phyloP scores from a whole-genome alignment of 2,113 vertebrate genomes.

The Ptyas mucosa region DNA sequence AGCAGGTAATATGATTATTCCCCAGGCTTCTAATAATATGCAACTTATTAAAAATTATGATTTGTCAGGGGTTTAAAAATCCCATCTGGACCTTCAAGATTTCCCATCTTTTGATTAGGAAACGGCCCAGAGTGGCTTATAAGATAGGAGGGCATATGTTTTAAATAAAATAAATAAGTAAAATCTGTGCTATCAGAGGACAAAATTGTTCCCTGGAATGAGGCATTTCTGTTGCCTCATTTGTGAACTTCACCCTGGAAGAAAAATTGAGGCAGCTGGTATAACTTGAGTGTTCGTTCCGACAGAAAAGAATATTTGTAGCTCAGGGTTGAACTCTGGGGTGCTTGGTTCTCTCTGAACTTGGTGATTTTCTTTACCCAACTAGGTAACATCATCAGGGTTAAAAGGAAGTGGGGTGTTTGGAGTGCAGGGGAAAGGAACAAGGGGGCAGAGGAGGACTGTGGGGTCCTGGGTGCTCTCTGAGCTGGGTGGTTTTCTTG shows the following conservation, averaged over 20 bases:
- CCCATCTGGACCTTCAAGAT: background rate
- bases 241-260: background rate
- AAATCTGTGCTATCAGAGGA: background rate
- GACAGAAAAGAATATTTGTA: no score
- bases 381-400: no score
- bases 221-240: background rate
- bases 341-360: no score
- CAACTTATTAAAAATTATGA: background rate
- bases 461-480: no score
- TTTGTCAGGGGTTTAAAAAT: background rate
- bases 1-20: background rate
- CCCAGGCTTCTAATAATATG: background rate
- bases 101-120: background rate
- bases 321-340: no score
- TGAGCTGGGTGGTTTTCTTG: no score
- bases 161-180: background rate
- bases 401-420: no score
- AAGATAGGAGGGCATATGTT: background rate
- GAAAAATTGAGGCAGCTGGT: background rate
- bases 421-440: no score
- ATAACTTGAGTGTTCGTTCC: no score
- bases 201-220: background rate
- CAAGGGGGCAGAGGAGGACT: no score
- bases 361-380: no score
- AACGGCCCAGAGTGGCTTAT: background rate